Evolutionary conservation across 2,888 invertebrate genomes (phyloP).

Genomic region (Amiota communis): DNA sequence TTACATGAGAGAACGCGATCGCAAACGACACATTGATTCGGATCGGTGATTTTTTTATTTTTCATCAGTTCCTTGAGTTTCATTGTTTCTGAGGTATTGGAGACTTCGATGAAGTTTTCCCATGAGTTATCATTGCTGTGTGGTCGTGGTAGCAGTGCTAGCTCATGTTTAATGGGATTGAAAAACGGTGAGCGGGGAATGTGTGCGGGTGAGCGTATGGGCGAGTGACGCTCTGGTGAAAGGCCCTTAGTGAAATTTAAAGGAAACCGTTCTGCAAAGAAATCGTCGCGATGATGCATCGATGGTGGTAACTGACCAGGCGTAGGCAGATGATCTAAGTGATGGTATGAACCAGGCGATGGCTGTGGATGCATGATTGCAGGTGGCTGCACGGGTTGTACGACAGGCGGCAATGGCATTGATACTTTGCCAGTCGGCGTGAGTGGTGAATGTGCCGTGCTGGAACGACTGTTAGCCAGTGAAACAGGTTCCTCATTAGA

Average conservation of each 20-base stretch:
- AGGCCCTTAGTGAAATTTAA: slow-evolving; percentile 67
- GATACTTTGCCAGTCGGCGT: slow-evolving; percentile 13
- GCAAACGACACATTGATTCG: slow-evolving; percentile 99
- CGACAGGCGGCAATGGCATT: slow-evolving; percentile 68
- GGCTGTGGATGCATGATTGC: slow-evolving; percentile 71
- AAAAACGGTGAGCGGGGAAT: slow-evolving; percentile 72
- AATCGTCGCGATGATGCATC: slow-evolving; percentile 69
- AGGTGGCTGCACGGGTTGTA: slow-evolving; percentile 70
- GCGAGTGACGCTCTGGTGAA: slow-evolving; percentile 71
- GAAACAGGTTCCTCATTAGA: slow-evolving; percentile 14
- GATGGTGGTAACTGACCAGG: slow-evolving; percentile 69
- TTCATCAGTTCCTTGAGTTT: slow-evolving; percentile 98
- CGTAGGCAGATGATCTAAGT: slow-evolving; percentile 68
- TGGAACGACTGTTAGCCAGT: background rate
- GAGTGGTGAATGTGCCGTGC: background rate
- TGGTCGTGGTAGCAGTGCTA: slow-evolving; percentile 80
- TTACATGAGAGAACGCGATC: slow-evolving; percentile 97
- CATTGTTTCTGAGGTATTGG: slow-evolving; percentile 90
- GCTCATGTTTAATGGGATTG: slow-evolving; percentile 72
- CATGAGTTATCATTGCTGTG: slow-evolving; percentile 96
- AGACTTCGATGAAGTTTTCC: slow-evolving; percentile 97
- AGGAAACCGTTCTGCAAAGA: slow-evolving; percentile 69
- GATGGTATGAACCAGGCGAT: slow-evolving; percentile 73
- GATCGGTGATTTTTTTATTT: slow-evolving; percentile 96
- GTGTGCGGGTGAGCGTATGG: slow-evolving; percentile 70